A percentile compares a stretch with the other conserved stretches of the same genome.
These are phyloP conservation scores for Eupithecia subumbrata DNA, from an alignment of 2,888 invertebrate genomes.

Conservation along the genomic window DNA sequence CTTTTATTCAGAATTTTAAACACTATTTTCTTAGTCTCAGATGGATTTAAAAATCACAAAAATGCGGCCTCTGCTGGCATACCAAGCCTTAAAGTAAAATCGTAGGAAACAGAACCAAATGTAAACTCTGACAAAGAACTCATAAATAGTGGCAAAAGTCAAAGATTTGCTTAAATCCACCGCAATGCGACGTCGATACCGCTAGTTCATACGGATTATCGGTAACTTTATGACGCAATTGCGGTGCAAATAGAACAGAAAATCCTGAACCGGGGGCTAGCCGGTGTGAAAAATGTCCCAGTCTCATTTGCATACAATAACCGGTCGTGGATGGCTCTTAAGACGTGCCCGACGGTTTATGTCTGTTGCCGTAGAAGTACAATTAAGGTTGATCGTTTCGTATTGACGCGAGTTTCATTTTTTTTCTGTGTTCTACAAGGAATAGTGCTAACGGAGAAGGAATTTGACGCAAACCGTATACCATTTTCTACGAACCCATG, in stretches of 20 bases:
- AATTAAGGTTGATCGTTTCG: not conserved
- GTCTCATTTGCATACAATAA: constrained; percentile 79
- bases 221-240: constrained; percentile 32
- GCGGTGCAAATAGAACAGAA: constrained; percentile 35
- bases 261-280: constrained; percentile 36
- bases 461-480: too few species aligned
- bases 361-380: constrained; percentile 6
- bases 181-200: constrained; percentile 28
- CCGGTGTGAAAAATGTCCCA: constrained; percentile 66
- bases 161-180: constrained; percentile 21
- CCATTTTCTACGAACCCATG: too few species aligned
- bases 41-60: too few species aligned
- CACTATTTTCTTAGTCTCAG: too few species aligned
- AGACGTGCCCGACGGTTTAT: constrained; percentile 52
- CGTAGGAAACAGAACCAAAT: not conserved
- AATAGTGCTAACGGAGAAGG: too few species aligned
- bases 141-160: constrained; percentile 6
- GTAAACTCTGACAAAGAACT: not conserved
- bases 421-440: too few species aligned
- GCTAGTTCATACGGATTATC: constrained; percentile 27
- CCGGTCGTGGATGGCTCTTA: constrained; percentile 66
- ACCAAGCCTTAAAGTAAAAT: too few species aligned
- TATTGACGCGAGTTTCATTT: too few species aligned
- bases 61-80: too few species aligned
- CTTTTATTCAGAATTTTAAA: too few species aligned